Evolutionary conservation across 1,140 invertebrate species (phyloP).

Genomic region (Ericerus pela): DNA sequence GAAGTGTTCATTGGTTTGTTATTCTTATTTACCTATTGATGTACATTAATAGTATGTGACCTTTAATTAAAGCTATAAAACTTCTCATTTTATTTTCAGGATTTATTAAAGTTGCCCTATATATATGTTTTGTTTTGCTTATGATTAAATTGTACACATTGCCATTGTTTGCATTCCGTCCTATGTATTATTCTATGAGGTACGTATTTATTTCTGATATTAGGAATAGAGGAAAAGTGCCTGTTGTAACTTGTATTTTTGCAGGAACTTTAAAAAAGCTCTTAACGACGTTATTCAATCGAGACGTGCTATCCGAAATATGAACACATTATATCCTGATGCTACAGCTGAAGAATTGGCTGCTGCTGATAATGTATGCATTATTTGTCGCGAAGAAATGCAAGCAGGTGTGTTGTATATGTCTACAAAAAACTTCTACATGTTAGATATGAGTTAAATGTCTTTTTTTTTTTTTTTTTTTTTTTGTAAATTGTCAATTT

Average conservation of each 20-base stretch:
- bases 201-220: conserved; percentile 28
- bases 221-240: too few relatives aligned
- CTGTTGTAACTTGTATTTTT: too few relatives aligned
- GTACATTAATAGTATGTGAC: background rate
- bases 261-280: conserved; percentile 93
- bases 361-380: conserved; percentile 95
- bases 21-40: background rate
- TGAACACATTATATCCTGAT: conserved; percentile 96
- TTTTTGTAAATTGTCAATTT: too few relatives aligned
- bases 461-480: too few relatives aligned
- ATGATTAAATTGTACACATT: conserved; percentile 97
- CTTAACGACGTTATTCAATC: conserved; percentile 96
- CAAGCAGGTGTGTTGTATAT: conserved; percentile 33
- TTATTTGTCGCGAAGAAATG: conserved; percentile 96
- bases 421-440: too few relatives aligned
- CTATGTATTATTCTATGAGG: conserved; percentile 96
- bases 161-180: conserved; percentile 93
- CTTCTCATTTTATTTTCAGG: conserved; percentile 33
- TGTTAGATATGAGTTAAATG: too few relatives aligned
- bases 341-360: conserved; percentile 84
- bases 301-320: conserved; percentile 86
- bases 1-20: conserved; percentile 86
- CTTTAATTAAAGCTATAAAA: background rate
- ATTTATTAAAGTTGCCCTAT: conserved; percentile 71
- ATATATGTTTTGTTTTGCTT: conserved; percentile 83